Evolutionary conservation across 2,797 vertebrate species (phyloP).

Genomic region (Sebastiscus tertius): DNA sequence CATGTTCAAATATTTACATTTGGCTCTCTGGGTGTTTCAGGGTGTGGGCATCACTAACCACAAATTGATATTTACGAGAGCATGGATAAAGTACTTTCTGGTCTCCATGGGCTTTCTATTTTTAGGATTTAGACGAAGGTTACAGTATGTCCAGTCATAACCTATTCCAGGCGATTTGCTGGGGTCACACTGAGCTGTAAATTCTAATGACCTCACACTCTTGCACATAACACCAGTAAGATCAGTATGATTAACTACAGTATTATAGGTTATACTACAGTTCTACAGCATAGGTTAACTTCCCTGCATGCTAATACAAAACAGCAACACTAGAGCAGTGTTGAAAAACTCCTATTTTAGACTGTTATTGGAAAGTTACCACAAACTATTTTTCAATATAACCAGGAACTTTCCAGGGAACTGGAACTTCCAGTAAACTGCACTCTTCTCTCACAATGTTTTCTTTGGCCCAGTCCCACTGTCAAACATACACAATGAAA

Average conservation of each 20-base stretch:
- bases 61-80: slow-evolving; percentile 79
- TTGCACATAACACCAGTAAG: neutral
- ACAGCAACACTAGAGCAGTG: neutral
- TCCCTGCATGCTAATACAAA: neutral
- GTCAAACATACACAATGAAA: neutral
- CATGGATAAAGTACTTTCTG: slow-evolving; percentile 62
- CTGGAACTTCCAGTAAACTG: neutral
- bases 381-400: neutral
- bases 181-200: slow-evolving; percentile 20
- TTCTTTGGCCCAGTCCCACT: neutral
- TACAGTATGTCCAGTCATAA: slow-evolving; percentile 49
- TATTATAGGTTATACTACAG: too few relatives aligned
- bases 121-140: slow-evolving; percentile 53
- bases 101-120: slow-evolving; percentile 64
- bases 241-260: slow-evolving; percentile 6
- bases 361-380: neutral
- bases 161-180: slow-evolving; percentile 38
- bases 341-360: neutral
- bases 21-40: slow-evolving; percentile 66
- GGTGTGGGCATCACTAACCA: slow-evolving; percentile 67
- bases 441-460: neutral
- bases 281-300: neutral
- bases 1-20: slow-evolving; percentile 73
- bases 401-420: neutral
- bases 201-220: slow-evolving; percentile 33